Base-by-base conservation (phyloP, 2,797 vertebrate species). In the Pampus argenteus region DNA sequence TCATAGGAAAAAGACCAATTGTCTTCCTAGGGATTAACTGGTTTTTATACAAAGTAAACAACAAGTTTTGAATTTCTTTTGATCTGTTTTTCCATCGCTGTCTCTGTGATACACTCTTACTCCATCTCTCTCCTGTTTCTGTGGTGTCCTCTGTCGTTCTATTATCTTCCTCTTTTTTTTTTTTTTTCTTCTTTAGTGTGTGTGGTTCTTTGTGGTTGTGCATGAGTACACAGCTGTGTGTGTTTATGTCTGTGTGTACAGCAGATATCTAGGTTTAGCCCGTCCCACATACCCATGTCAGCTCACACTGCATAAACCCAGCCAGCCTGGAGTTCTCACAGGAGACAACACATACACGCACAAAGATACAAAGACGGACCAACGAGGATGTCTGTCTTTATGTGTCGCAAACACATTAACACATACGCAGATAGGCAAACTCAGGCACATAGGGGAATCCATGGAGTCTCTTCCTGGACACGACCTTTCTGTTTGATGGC, bases 241-340 rank as follows among this genome's bases (percentile, higher is more conserved):
- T 48, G 74, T 75, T 71, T 48, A 22, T 62, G 59, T 82, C 59
- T 83, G 76, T 87, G 62, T 86, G 78, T 52, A 71, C 52, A 78
- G 76, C 74, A 90, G 81, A 90, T 86, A 89, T 91, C 77, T 88
- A 83, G 88, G 81, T 78, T 90, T 83, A 87, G 81, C 88, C 86
- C 82, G 81, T 85, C 76, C 74, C 64, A 63, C 89, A 89, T 91
- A 87, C 80, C 76, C 83, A 83, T 78, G 81, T 91, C 85, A 85
- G 81, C 88, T 88, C 76, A 75, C 76, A 76, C 73, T 76, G 74
- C 78, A 74, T 87, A 85, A 88, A 85, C 74, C 73, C 61, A 73
- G 76, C 71, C 79, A 78, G 81, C 56, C 64, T 36, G 22, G 84
- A 79, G 90, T 89, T 91, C 87, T 89, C 74, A 56, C 76, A 75